Evolutionary conservation across 2,113 vertebrate genomes (phyloP).

Genomic region (Arothron firmamentum): DNA sequence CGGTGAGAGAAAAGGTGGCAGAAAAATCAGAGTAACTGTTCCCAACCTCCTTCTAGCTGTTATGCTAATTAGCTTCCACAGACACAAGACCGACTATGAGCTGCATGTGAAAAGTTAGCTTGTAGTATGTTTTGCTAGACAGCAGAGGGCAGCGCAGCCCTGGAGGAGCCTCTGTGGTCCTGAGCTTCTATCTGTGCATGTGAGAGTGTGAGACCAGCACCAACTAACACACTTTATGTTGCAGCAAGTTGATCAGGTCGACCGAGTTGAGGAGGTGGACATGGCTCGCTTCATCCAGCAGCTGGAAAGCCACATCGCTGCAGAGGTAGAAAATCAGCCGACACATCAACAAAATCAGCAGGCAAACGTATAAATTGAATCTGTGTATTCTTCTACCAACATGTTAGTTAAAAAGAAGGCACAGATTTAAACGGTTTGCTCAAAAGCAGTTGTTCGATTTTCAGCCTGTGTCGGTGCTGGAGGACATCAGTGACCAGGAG

Average conservation of each 20-base stretch:
- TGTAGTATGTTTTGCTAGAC: too few relatives aligned
- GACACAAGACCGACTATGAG: background rate
- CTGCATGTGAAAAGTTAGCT: too few relatives aligned
- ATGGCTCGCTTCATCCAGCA: constrained; percentile 82
- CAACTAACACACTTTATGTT: constrained; percentile 3
- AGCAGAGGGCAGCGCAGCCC: too few relatives aligned
- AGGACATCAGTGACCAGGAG: constrained; percentile 86
- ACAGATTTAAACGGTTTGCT: background rate
- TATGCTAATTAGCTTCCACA: background rate
- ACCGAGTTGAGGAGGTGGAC: constrained; percentile 83
- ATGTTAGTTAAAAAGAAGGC: background rate
- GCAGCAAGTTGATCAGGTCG: constrained; percentile 84
- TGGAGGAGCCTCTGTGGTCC: too few relatives aligned
- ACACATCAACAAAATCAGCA: background rate
- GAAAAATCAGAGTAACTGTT: background rate
- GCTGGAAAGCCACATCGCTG: constrained; percentile 47
- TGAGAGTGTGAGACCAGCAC: too few relatives aligned
- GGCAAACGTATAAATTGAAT: too few relatives aligned
- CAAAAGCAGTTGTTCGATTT: constrained; percentile 1
- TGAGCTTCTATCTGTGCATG: too few relatives aligned
- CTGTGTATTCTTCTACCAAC: background rate
- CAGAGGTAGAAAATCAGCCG: constrained; percentile 42
- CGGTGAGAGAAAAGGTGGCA: constrained; percentile 64
- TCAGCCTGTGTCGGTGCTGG: constrained; percentile 88
- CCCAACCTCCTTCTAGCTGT: background rate